Percentiles rank a stretch among this genome's conserved stretches.
These are phyloP conservation scores for Acinonyx jubatus DNA, from an alignment of 2,113 vertebrate genomes.

Conservation along the genomic window DNA sequence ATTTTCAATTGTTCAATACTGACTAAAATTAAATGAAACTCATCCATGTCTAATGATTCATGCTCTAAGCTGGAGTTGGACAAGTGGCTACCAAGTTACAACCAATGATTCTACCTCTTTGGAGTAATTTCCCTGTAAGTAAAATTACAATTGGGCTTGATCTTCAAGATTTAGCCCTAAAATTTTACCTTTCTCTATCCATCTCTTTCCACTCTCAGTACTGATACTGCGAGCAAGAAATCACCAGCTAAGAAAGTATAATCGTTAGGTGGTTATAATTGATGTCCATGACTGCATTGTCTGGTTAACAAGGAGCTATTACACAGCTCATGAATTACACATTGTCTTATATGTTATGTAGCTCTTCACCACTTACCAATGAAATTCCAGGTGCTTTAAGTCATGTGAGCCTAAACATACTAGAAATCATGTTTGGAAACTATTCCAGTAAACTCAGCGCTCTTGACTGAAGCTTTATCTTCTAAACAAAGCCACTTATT, in stretches of 20 bases:
- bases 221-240: not conserved
- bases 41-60: not conserved
- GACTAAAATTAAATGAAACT: not conserved
- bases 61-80: not conserved
- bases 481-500: not conserved
- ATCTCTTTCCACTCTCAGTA: not conserved
- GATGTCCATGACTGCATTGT: not conserved
- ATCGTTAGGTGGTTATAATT: not conserved
- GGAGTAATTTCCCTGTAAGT: not conserved
- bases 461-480: not conserved
- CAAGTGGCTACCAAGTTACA: not conserved
- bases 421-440: not conserved
- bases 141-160: not conserved
- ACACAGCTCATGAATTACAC: slow-evolving; percentile 16
- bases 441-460: not conserved
- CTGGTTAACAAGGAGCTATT: not conserved
- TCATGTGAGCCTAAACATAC: not conserved
- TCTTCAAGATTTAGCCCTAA: not conserved
- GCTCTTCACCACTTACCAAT: not conserved
- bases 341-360: not conserved
- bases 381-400: not conserved
- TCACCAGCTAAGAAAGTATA: not conserved
- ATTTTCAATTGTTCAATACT: not conserved
- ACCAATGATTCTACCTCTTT: not conserved
- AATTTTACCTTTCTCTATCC: not conserved